Percentiles rank a stretch among this genome's conserved stretches.
phyloP scores from a whole-genome alignment of 2,888 invertebrate genomes.

The Homarus gammarus region DNA sequence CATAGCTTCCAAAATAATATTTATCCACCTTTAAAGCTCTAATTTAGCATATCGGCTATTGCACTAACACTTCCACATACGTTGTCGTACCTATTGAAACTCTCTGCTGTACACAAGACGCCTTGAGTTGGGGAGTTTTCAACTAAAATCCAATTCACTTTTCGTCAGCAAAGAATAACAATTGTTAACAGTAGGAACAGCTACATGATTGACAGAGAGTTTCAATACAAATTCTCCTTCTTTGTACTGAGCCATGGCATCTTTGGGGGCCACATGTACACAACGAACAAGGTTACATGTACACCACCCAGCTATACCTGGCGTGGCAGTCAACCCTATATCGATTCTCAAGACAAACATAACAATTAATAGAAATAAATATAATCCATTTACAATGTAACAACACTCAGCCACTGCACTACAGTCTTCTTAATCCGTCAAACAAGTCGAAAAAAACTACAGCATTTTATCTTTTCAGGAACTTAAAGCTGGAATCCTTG shows the following conservation, averaged over 20 bases:
- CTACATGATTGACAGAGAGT: conserved; percentile 46
- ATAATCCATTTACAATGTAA: conserved; percentile 73
- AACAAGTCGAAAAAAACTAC: conserved; percentile 64
- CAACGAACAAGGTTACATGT: conserved; percentile 52
- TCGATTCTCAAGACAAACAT: conserved; percentile 66
- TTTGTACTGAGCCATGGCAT: conserved; percentile 67
- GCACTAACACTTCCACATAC: conserved; percentile 65
- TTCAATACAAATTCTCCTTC: conserved; percentile 56
- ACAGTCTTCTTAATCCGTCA: conserved; percentile 55
- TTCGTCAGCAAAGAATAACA: background rate
- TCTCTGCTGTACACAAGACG: conserved; percentile 45
- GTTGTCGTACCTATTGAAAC: conserved; percentile 58
- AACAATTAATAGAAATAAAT: conserved; percentile 74
- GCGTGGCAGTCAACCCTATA: conserved; percentile 57
- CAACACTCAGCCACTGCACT: conserved; percentile 68
- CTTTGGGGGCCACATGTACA: conserved; percentile 48
- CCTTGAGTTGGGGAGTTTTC: conserved; percentile 16
- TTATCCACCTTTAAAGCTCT: conserved; percentile 71
- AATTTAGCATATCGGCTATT: conserved; percentile 73
- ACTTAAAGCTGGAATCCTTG: conserved; percentile 73
- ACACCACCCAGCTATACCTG: conserved; percentile 34
- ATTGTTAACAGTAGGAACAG: background rate
- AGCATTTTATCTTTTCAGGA: conserved; percentile 52
- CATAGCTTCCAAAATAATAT: conserved; percentile 69
- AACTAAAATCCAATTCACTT: conserved; percentile 11